phyloP scores from a whole-genome alignment of 2,888 invertebrate genomes.

The Drosophila nr. fundita region DNA sequence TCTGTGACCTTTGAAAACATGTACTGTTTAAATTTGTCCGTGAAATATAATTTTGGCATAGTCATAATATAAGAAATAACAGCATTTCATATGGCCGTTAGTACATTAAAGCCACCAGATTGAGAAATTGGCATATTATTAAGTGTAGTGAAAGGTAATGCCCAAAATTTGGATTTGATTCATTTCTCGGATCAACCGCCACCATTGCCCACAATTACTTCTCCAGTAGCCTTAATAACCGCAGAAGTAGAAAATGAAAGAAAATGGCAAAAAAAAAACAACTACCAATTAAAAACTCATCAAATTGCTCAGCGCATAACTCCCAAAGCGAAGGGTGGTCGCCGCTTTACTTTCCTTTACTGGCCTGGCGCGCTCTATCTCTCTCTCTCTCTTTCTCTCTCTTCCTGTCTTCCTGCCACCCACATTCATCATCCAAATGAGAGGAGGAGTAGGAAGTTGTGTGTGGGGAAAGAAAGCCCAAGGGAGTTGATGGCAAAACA shows the following conservation, averaged over 20 bases:
- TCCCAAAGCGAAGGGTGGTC: constrained; percentile 36
- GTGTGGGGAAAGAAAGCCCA: constrained; percentile 18
- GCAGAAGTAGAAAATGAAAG: constrained; percentile 19
- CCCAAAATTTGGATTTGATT: too few relatives aligned
- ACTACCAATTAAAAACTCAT: constrained; percentile 61
- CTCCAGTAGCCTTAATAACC: constrained; percentile 17
- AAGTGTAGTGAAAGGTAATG: too few relatives aligned
- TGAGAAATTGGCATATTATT: too few relatives aligned
- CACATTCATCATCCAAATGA: constrained; percentile 23
- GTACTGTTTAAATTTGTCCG: too few relatives aligned
- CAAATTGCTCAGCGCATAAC: constrained; percentile 45
- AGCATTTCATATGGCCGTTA: too few relatives aligned
- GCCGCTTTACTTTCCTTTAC: neutral
- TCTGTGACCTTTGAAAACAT: too few relatives aligned
- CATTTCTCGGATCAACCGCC: too few relatives aligned
- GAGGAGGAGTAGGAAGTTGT: neutral
- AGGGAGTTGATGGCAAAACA: constrained; percentile 49
- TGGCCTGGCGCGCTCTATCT: neutral
- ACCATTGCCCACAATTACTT: neutral
- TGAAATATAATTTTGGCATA: too few relatives aligned
- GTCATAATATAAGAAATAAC: too few relatives aligned
- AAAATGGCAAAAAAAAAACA: constrained; percentile 19
- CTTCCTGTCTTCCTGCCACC: constrained; percentile 21
- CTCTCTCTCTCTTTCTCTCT: neutral
- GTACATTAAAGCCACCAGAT: too few relatives aligned